Conservation (phyloP, 2,797 vertebrate species). For the Remorina albescens region DNA sequence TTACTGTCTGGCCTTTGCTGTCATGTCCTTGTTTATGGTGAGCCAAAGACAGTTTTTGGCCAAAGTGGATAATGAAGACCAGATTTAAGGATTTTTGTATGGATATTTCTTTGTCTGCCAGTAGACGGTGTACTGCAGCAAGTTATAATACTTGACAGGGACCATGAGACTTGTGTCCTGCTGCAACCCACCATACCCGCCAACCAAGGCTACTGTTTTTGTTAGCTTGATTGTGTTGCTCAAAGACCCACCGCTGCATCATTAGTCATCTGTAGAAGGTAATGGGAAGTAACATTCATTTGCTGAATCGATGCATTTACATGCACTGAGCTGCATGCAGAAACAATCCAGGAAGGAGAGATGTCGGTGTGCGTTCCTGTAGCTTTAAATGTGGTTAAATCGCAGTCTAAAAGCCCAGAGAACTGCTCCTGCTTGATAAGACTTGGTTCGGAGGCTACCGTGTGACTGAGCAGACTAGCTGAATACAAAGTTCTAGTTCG, state of each 20-base stretch:
- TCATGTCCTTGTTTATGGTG: too few species aligned
- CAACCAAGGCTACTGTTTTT: constrained; percentile 38
- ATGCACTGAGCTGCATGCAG: not conserved
- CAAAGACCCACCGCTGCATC: constrained; percentile 24
- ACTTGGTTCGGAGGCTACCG: constrained; percentile 36
- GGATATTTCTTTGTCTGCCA: constrained; percentile 57
- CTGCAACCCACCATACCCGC: constrained; percentile 43
- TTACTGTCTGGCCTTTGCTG: too few species aligned
- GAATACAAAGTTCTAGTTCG: constrained; percentile 39
- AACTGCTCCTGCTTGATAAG: constrained; percentile 45
- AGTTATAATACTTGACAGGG: constrained; percentile 74
- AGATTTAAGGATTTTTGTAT: constrained; percentile 51
- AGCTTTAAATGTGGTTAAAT: constrained; percentile 36
- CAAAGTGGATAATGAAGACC: constrained; percentile 37
- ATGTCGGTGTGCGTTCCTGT: constrained; percentile 10
- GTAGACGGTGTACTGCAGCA: constrained; percentile 52
- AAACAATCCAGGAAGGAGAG: not conserved
- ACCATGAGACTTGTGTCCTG: constrained; percentile 58
- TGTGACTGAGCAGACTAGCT: constrained; percentile 34
- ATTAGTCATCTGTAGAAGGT: constrained; percentile 37
- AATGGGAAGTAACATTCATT: constrained; percentile 15
- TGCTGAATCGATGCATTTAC: constrained; percentile 37
- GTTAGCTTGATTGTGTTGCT: constrained; percentile 48
- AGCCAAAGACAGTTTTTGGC: too few species aligned
- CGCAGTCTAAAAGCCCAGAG: constrained; percentile 1